A percentile compares a stretch with the other conserved stretches of the same genome.
phyloP scores from a whole-genome alignment of 2,888 invertebrate species.

The Mesorhabditis belari region DNA sequence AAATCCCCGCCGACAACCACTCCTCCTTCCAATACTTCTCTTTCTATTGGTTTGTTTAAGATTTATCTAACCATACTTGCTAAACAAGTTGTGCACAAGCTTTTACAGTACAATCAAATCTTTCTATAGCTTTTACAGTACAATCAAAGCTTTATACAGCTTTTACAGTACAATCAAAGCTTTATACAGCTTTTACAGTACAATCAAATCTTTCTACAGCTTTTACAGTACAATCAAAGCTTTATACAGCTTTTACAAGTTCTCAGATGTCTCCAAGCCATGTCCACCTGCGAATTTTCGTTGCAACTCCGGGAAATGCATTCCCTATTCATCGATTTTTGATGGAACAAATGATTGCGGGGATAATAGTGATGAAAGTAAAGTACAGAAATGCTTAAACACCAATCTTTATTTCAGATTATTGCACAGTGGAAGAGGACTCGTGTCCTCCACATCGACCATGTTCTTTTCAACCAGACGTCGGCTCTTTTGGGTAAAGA shows the following conservation, averaged over 20 bases:
- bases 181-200: not conserved
- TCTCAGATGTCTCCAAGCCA: not conserved
- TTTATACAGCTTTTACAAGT: too few species aligned
- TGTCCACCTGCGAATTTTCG: constrained; percentile 30
- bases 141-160: not conserved
- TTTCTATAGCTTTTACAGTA: too few species aligned
- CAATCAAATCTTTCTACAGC: not conserved
- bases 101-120: too few species aligned
- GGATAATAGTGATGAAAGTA: constrained; percentile 29
- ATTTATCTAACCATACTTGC: too few species aligned
- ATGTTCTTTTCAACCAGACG: constrained; percentile 29
- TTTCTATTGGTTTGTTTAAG: too few species aligned
- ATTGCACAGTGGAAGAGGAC: constrained; percentile 16
- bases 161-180: not conserved
- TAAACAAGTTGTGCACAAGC: too few species aligned
- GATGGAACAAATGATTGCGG: constrained; percentile 32
- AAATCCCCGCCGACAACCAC: not conserved
- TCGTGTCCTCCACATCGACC: constrained; percentile 17
- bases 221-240: not conserved
- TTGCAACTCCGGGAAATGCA: constrained; percentile 31
- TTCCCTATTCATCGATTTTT: constrained; percentile 19
- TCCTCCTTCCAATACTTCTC: not conserved
- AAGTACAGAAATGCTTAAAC: not conserved
- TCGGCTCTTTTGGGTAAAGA: constrained; percentile 24
- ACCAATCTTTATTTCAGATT: constrained; percentile 8